Base-by-base conservation (phyloP, 2,113 vertebrate species). In the Eretmochelys imbricata region DNA sequence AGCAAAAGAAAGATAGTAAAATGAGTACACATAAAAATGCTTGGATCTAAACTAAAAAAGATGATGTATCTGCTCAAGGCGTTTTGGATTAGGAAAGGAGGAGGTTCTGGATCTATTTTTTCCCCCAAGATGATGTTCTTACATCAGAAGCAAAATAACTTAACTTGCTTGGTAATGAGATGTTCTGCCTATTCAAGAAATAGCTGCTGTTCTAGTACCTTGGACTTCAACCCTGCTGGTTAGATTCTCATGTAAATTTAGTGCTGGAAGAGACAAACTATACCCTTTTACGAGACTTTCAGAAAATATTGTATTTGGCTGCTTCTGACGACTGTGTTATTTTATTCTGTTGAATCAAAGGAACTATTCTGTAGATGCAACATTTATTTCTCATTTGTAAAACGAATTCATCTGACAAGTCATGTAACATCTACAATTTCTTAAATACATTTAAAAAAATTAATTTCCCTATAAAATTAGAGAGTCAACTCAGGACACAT, bases 1-100 rank as follows among this genome's bases (percentile, higher is more conserved):
- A 92, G 84, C 29, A 85, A 95, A 94, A 96, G 87, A 97, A 84
- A 89, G 96, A 96, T 1, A 82, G 88, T 5, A 89, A 55, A 88
- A 90, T 93, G 53, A 92, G 87, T 88, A 91, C 22, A 55, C 35
- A 91, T 79, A 91, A 87, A 83, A 81, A 89, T 87, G 94, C 79
- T 90, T 92, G 59, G 59, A 62, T 12, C 76, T 75, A 27, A 88
- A 93, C 29, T 50, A 53, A 80, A 69, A 84, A 19, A 42, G 80
- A 89, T 0, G 2, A 5, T 27, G 12, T 38, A 95, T 48, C 78
- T 95, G 38, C 17, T 89, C 27, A n/a, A 86, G 82, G 29, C 57
- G 82, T 69, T n/a, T 79, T 89, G 8, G 7, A n/a, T 1, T 10
- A 16, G 9, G 27, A 48, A 75, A 42, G n/a, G 8, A 42, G n/a